Base-by-base conservation (phyloP, 2,888 invertebrate genomes). In the Ptilodon capucinus region DNA sequence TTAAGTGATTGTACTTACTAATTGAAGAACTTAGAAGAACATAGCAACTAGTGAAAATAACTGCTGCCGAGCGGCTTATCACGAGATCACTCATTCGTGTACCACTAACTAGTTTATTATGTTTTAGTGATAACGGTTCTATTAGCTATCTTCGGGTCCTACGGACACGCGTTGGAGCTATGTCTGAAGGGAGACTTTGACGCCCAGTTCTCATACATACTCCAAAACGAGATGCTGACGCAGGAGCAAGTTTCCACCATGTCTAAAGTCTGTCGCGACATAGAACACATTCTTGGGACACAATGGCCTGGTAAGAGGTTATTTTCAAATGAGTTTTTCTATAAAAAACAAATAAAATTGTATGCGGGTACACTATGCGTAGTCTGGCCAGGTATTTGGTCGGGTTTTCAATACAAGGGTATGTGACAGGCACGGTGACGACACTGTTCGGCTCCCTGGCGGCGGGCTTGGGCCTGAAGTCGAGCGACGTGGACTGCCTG, bases 401-500 rank as follows among this genome's bases (percentile, higher is more conserved):
- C 28, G 4, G 7, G 1, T 28, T n/a, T 28, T 28, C 9, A 28
- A 1, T 8, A n/a, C 28, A n/a, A 28, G 6, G 4, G 2, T 8
- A 5, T 14, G 7, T 16, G 7, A 3, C 57, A 72, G 72, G 50
- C 13, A 44, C 48, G 13, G 43, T 49, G 38, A 48, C 66, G 5
- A 11, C 16, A 1, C 42, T 51, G 4, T 59, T 48, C 28, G 73
- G 73, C 0, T 67, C 73, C 0, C 39, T 66, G 7, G 50, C 43
- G 4, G 54, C 58, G 2, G 71, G 69, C 0, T 44, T 73, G 9
- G 60, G 53, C 2, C 18, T 49, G 5, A 44, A 46, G 21, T 19
- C 41, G 18, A 74, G 73, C 39, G 73, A 73, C 46, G 42, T 52
- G 0, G 73, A 74, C 50, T 52, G 60, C 32, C 39, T 42, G 45